Evolutionary conservation across 2,113 vertebrate genomes (phyloP).

Genomic region (Struthidea cinerea): DNA sequence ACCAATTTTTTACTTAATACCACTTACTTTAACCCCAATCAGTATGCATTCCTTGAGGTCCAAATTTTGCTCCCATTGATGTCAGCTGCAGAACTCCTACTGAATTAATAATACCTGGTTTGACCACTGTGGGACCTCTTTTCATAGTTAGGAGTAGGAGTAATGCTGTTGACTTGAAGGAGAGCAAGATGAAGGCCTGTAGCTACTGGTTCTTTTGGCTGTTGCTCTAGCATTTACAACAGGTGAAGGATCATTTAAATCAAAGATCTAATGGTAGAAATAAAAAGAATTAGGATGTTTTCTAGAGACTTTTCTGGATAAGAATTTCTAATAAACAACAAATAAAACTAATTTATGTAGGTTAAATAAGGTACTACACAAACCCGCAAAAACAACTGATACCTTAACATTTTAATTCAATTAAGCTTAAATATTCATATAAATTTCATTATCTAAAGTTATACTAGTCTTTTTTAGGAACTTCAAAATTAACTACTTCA

Average conservation of each 20-base stretch:
- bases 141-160: not conserved
- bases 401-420: not conserved
- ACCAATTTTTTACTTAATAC: not conserved
- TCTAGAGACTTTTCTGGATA: not conserved
- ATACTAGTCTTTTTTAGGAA: not conserved
- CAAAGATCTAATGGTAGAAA: not conserved
- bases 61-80: not conserved
- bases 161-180: not conserved
- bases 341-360: not conserved
- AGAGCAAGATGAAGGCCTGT: not conserved
- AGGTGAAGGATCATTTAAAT: not conserved
- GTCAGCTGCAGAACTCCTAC: not conserved
- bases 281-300: not conserved
- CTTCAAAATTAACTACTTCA: not conserved
- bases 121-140: not conserved
- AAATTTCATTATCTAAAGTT: not conserved
- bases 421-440: not conserved
- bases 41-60: not conserved
- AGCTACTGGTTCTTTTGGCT: constrained; percentile 64
- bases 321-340: not conserved
- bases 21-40: not conserved
- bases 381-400: not conserved
- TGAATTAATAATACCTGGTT: not conserved
- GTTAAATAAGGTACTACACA: not conserved
- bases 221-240: constrained; percentile 47